Base-by-base conservation (phyloP, 2,797 vertebrate species). In the Allobates femoralis region DNA sequence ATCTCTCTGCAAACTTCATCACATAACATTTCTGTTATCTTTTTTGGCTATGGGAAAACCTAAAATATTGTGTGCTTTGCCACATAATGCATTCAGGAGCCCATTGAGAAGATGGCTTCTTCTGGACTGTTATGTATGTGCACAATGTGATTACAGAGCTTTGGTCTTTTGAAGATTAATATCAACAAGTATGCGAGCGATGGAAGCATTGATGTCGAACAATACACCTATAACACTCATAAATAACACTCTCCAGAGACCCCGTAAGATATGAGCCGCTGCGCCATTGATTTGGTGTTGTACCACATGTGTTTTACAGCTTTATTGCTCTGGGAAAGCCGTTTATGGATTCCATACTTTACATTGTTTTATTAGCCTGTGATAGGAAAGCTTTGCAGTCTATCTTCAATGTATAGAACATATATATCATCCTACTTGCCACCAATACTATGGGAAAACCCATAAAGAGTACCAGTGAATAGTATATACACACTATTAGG, bases 291-390 rank as follows among this genome's bases (percentile, higher is more conserved):
- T 14, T 53, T 67, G 28, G 79, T 81, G 28, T 30, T 32, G 30
- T 21, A 50, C 23, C 79, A 81, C 79, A 78, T 78, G 62, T 81
- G 79, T 51, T 83, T 16, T 58, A 55, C 30, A 66, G 50, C n/a
- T 83, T 83, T 83, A 74, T 28, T 74, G 30, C 66, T 83, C 67
- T n/a, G 14, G 50, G 62, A 81, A 32, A 69, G 28, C 18, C 21
- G 28, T 81, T 69, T 69, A 81, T 81, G 19, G 26, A 81, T 81
- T 81, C 62, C 79, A 69, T 81, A 51, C 79, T 69, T 69, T 34
- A 37, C 28, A 55, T 62, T 55, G 62, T 69, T 30, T 69, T 81
- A 23, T 81, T 67, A 14, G 28, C 46, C 21, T 67, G 5, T 69
- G 26, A 81, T 67, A 67, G 6, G 18, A 18, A 32, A 14, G 76